These are phyloP conservation scores for Drosophila azteca DNA, from an alignment of 1,140 invertebrate species.

Conservation along the genomic window DNA sequence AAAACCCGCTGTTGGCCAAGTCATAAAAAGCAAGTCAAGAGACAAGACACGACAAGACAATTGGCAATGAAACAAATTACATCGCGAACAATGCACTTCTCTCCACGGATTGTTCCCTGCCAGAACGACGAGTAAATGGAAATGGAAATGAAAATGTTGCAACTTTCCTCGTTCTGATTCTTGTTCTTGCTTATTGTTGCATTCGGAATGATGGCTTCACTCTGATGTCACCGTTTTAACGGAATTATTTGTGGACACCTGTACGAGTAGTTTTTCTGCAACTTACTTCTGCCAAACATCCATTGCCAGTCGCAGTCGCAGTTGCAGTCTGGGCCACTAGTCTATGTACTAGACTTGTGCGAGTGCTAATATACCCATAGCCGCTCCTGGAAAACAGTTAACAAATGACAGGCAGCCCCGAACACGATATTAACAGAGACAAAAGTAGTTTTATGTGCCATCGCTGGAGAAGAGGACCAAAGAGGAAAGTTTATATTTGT, in stretches of 20 bases:
- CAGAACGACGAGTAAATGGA: slow-evolving; percentile 13
- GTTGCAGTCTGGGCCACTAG: too few relatives aligned
- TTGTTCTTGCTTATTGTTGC: slow-evolving; percentile 23
- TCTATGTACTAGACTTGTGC: not conserved
- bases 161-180: slow-evolving; percentile 10
- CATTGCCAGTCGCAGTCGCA: too few relatives aligned
- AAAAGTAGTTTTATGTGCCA: slow-evolving; percentile 58
- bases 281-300: not conserved
- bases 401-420: slow-evolving; percentile 55
- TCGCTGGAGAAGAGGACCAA: not conserved
- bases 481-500: slow-evolving; percentile 61
- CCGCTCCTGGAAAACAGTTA: slow-evolving; percentile 7
- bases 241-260: slow-evolving; percentile 19
- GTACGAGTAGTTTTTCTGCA: not conserved
- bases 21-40: slow-evolving; percentile 69
- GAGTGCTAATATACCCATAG: not conserved
- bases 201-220: slow-evolving; percentile 38
- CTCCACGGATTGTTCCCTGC: slow-evolving; percentile 24
- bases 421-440: slow-evolving; percentile 56
- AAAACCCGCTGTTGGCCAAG: slow-evolving; percentile 71
- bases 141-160: slow-evolving; percentile 4
- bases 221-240: slow-evolving; percentile 34
- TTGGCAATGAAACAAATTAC: slow-evolving; percentile 79
- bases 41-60: slow-evolving; percentile 66
- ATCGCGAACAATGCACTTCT: slow-evolving; percentile 61